Conservation (phyloP, 2,797 vertebrate genomes). For the Smutsia gigantea region DNA sequence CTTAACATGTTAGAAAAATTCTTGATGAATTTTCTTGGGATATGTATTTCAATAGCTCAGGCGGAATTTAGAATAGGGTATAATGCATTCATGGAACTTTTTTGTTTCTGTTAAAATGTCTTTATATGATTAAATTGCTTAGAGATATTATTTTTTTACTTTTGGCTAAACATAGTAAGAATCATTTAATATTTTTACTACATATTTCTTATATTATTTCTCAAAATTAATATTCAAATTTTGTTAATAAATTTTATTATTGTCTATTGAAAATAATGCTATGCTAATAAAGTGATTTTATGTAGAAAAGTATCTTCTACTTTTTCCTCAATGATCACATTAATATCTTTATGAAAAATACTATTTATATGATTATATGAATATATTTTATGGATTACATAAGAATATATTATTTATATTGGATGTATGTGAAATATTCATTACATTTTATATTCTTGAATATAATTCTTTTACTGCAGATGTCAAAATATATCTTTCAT, state of each 20-base stretch:
- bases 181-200: neutral
- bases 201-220: neutral
- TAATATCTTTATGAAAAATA: slow-evolving; percentile 30
- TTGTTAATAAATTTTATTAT: neutral
- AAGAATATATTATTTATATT: neutral
- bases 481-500: slow-evolving; percentile 23
- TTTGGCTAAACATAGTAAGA: neutral
- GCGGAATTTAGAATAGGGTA: neutral
- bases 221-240: slow-evolving; percentile 17
- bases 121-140: neutral
- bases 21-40: neutral
- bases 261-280: neutral
- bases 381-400: neutral
- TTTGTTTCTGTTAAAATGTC: slow-evolving; percentile 1
- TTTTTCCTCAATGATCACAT: neutral
- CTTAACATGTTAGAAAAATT: neutral
- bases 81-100: neutral
- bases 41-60: neutral
- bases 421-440: neutral
- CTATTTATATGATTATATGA: neutral
- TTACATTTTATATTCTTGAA: slow-evolving; percentile 11
- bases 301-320: neutral
- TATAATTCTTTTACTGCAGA: neutral
- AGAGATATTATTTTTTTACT: neutral
- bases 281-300: neutral